phyloP scores from a whole-genome alignment of 2,113 vertebrate species.

The Phasianus colchicus region DNA sequence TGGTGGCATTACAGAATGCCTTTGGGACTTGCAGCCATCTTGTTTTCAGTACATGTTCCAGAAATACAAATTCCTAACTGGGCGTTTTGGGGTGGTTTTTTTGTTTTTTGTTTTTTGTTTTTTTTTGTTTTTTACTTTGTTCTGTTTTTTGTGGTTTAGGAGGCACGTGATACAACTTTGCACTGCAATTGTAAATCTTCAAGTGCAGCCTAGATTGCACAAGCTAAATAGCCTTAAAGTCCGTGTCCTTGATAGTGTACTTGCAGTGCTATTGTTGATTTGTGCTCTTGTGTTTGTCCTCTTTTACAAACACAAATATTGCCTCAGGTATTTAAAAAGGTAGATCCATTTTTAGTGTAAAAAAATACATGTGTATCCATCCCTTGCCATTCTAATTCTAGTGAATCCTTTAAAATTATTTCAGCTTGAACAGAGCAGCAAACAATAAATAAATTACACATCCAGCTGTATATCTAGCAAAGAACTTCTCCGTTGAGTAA shows the following conservation, averaged over 20 bases:
- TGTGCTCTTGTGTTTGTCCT: not conserved
- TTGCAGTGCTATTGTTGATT: constrained; percentile 22
- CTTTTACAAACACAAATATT: constrained; percentile 31
- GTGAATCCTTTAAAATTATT: not conserved
- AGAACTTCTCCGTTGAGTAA: not conserved
- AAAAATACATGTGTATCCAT: not conserved
- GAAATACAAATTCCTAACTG: not conserved
- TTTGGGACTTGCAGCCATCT: not conserved
- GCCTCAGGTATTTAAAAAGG: constrained; percentile 30
- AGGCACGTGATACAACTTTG: not conserved
- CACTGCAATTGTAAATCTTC: not conserved
- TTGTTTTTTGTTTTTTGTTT: not conserved
- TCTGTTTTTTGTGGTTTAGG: constrained; percentile 4
- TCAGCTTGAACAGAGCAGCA: not conserved
- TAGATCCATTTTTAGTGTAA: not conserved
- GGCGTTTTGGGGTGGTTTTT: no score
- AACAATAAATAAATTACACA: not conserved
- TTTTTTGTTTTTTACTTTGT: not conserved
- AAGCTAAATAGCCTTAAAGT: not conserved
- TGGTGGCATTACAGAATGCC: not conserved
- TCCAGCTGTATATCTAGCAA: not conserved
- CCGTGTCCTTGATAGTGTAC: not conserved
- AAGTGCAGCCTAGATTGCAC: not conserved
- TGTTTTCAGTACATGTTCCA: not conserved
- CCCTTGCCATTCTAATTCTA: not conserved